Conservation (phyloP, 2,113 vertebrate species). For the Genyomyrus donnyi region DNA sequence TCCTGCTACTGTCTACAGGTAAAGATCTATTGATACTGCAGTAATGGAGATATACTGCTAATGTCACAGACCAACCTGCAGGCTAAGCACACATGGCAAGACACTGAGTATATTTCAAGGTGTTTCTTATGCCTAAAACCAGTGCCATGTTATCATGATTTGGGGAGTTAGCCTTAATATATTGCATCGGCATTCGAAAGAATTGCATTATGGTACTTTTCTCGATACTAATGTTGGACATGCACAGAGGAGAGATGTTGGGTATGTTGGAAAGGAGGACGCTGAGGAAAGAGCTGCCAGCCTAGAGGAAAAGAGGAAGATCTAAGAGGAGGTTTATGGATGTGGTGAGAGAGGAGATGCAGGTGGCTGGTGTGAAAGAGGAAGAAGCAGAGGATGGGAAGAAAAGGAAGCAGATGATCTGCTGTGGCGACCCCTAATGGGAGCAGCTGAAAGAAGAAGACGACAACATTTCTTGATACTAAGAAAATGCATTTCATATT, state of each 20-base stretch:
- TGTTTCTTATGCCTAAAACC: neutral
- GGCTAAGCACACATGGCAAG: neutral
- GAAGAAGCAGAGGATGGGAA: no score
- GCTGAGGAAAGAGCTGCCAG: no score
- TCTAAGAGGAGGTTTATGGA: no score
- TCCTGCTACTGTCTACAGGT: neutral
- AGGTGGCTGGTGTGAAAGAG: no score
- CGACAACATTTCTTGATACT: neutral
- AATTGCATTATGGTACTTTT: neutral
- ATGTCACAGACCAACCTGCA: neutral
- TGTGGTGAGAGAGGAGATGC: no score
- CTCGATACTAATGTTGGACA: neutral
- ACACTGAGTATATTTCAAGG: neutral
- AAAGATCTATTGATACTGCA: neutral
- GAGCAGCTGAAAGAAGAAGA: no score
- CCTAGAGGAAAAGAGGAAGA: no score
- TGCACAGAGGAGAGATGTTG: no score
- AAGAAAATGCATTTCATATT: neutral
- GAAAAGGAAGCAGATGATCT: no score
- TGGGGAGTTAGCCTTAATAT: neutral
- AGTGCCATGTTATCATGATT: neutral
- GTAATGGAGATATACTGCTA: neutral
- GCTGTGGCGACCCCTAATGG: no score
- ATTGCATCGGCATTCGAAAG: neutral
- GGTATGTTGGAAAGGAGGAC: no score